A percentile compares a stretch with the other conserved stretches of the same genome.
These are phyloP conservation scores for Anomalospiza imberbis DNA, from an alignment of 2,797 vertebrate genomes.

Conservation along the genomic window DNA sequence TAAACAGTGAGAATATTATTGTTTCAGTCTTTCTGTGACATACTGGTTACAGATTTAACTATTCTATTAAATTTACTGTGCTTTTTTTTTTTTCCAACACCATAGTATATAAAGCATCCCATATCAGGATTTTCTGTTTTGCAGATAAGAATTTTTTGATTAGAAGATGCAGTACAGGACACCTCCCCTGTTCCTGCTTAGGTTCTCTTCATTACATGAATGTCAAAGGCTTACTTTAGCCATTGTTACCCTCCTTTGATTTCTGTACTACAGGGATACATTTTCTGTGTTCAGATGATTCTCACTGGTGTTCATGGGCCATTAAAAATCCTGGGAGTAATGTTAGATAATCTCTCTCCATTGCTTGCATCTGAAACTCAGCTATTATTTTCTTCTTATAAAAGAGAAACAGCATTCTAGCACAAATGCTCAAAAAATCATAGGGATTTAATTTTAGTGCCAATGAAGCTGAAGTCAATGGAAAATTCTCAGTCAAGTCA, in stretches of 20 bases:
- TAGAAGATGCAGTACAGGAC: neutral
- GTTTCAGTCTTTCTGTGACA: neutral
- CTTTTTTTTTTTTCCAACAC: rapidly evolving
- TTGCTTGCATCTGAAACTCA: neutral
- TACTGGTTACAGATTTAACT: neutral
- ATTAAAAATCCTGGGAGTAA: neutral
- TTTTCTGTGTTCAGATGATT: neutral
- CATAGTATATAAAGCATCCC: neutral
- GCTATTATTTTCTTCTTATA: neutral
- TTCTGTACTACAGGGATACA: neutral
- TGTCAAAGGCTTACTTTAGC: neutral
- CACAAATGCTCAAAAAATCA: neutral
- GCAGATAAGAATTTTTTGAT: neutral
- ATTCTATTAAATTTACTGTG: neutral
- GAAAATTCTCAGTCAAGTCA: conserved; percentile 13
- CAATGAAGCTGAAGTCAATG: neutral
- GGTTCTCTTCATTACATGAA: neutral
- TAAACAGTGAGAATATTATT: neutral
- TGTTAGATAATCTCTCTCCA: neutral
- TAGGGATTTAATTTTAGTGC: neutral
- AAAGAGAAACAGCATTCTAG: neutral
- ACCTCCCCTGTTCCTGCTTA: neutral
- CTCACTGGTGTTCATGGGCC: neutral
- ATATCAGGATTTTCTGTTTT: neutral
- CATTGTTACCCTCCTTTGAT: neutral